Base-by-base conservation (phyloP, 2,797 vertebrate species). In the Cossypha niveicapilla region DNA sequence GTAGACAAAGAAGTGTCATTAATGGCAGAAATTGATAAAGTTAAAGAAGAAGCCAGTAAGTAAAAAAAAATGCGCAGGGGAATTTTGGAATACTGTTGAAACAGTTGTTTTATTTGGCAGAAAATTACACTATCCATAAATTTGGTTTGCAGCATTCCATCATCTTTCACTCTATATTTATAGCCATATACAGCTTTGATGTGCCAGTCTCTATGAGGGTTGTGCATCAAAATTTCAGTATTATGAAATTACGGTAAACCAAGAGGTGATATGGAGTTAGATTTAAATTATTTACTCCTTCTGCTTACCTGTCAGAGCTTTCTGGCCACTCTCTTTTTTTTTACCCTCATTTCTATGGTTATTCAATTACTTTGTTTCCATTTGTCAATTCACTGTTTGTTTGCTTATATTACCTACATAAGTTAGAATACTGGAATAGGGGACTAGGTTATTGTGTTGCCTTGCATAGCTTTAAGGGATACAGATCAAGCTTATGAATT, bases 21-120 rank as follows among this genome's bases (percentile, higher is more conserved):
- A 94, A 98, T 98, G 97, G 97, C 98, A 94, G 98, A 98, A 96
- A 97, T 98, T 91, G 98, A 98, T 94, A 98, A 98, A 97, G 97
- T 98, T 94, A 98, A 98, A 97, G 97, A 98, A 97, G 98, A 98
- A 97, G 98, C 98, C 92, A 98, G 98, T 98, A 98, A 98, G 98
- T 98, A 97, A 75, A 93, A 93, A 93, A 53, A 79, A 90, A 45
- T 13, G 7, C 9, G 6, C 56, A 83, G 51, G 24, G 51, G 57
- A 70, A 22, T 67, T 88, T 54, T 73, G 50, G 21, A 81, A 28
- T 58, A 61, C 50, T 28, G 6, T 60, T 28, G 57, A 79, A 95
- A 42, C 18, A 27, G 42, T 39, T 66, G 19, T 67, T 92, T 80
- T 75, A 18, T 73, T 86, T 79, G 48, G 24, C 56, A 90, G 56